Base-by-base conservation (phyloP, 2,888 invertebrate species). In the Agrochola macilenta region DNA sequence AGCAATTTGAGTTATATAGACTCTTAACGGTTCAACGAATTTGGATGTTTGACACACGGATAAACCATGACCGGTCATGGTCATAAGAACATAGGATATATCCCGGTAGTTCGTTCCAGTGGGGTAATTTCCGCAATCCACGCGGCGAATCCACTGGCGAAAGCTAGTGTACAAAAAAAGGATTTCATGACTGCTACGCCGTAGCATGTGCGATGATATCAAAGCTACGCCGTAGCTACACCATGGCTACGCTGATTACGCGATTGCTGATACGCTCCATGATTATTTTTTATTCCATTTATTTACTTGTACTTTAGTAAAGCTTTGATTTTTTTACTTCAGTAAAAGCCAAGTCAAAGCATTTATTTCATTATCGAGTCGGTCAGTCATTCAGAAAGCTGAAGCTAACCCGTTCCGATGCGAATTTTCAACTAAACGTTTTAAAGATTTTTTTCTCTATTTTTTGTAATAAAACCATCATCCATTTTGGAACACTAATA, bases 151-250 rank as follows among this genome's bases (percentile, higher is more conserved):
- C 8, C 11, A 9, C 54, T n/a, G 23, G 54, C 1, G 5, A 57
- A 57, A 30, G 30, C 23, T 52, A 14, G 4, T 49, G 8, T 52
- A 20, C 52, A 52, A 52, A 12, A 23, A 35, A 64, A 65, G 3
- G 8, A 76, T 77, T 39, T 12, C 57, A 49, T 49, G 54, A 23
- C 17, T 46, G 57, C 74, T 60, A 60, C 73, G 72, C 52, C 78
- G 73, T 80, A 78, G 72, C 58, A 7, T 12, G 11, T 12, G 14
- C 20, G 46, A 49, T 49, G 35, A 20, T 11, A 69, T 52, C 60
- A 35, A 52, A 1, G 52, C 72, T 78, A 71, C 79, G 57, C 49
- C 79, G 49, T 70, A 79, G 73, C 35, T n/a, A 26, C 26, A 63
- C 0, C 39, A 61, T 49, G 14, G n/a, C 54, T 39, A 17, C 23